Base-by-base conservation (phyloP, 1,140 invertebrate species). In the Ylistrum balloti region DNA sequence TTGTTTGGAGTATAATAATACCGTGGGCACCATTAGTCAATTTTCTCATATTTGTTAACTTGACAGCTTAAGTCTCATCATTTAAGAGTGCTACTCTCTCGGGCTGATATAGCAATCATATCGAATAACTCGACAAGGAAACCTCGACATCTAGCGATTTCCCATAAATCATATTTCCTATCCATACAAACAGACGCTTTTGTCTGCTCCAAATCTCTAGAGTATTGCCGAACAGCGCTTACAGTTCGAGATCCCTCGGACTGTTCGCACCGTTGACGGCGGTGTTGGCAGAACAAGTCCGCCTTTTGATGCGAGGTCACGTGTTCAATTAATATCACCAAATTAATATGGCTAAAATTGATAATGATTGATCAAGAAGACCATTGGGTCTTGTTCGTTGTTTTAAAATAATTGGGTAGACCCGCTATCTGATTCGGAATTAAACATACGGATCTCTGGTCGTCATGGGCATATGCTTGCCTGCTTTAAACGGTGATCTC, bases 1-100 rank as follows among this genome's bases (percentile, higher is more conserved):
- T 87, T 87, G 86, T 87, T 87, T 34, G 33, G 86, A 87, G 86
- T 87, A 87, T 87, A 87, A 87, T 87, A 87, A 87, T 38, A 87
- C 33, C 86, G 86, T 35, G 86, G 86, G 86, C 86, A 35, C 86
- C 86, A 87, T 87, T 87, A 87, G 86, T 87, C 86, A 87, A 87
- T 87, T 87, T 87, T 35, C 33, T 38, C 33, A 87, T 33, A 87
- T 34, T 38, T 87, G 86, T 87, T 87, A 87, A 87, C 86, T 35
- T 87, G 86, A 87, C 86, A 87, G 33, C 35, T 87, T 87, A 87
- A 87, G 86, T n/a, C 86, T 38, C 33, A 87, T 87, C 86, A 87
- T 87, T 87, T 87, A 87, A 87, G 86, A 34, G 33, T 38, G 33
- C 22, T 35, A 87, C 33, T 38, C 86, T 87, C 86, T 34, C 33